Conservation (phyloP, 2,113 vertebrate genomes). For the Oxygymnocypris stewartii region DNA sequence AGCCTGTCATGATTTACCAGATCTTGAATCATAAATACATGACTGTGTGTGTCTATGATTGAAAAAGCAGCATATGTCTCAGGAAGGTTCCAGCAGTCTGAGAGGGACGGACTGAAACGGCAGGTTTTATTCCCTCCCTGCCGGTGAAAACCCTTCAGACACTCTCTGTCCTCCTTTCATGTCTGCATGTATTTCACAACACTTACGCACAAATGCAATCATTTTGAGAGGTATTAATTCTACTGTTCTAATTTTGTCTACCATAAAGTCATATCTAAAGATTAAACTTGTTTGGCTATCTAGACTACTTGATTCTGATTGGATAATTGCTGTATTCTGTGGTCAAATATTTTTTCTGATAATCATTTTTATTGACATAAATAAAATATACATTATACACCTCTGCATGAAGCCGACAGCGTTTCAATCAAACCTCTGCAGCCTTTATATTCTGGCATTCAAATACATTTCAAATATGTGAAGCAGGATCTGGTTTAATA, state of each 20-base stretch:
- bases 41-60: neutral
- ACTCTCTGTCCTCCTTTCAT: neutral
- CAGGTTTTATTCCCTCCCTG: constrained; percentile 34
- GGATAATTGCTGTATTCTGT: neutral
- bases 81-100: neutral
- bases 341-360: neutral
- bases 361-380: neutral
- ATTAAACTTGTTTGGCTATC: neutral
- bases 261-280: neutral
- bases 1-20: constrained; percentile 56
- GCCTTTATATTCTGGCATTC: neutral
- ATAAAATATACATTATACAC: neutral
- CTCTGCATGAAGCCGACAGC: neutral
- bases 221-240: neutral
- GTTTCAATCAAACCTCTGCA: neutral
- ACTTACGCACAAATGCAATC: neutral
- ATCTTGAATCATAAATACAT: neutral
- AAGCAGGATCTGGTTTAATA: constrained; percentile 1
- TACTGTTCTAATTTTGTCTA: no score
- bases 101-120: constrained; percentile 2
- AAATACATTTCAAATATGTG: neutral
- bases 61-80: neutral
- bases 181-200: neutral
- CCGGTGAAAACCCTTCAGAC: neutral
- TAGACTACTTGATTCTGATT: neutral